phyloP scores from a whole-genome alignment of 35 echinoderm and acorn worm genomes.

The Heliocidaris erythrogramma region DNA sequence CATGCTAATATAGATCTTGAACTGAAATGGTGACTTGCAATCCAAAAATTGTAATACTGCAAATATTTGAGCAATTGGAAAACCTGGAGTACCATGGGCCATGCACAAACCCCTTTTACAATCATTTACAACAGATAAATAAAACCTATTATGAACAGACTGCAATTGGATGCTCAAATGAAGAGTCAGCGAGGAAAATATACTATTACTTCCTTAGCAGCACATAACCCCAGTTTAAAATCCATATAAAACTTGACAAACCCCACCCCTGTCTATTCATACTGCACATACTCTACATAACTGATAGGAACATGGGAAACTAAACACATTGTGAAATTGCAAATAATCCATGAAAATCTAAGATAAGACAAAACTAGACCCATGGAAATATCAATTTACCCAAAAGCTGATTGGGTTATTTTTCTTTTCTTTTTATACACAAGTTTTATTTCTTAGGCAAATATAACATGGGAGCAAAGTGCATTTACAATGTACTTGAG shows the following conservation, averaged over 20 bases:
- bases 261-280: background rate
- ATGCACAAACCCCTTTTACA: background rate
- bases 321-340: slow-evolving; percentile 10
- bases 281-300: background rate
- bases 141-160: background rate
- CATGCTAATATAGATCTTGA: background rate
- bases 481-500: slow-evolving; percentile 12
- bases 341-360: slow-evolving; percentile 28
- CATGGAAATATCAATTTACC: background rate
- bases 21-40: background rate
- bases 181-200: background rate
- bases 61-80: background rate
- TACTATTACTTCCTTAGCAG: background rate
- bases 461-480: slow-evolving; percentile 2
- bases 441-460: background rate
- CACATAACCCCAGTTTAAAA: background rate
- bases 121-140: background rate
- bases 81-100: background rate
- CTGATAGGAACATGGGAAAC: background rate
- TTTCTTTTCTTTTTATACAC: background rate
- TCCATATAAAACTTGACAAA: background rate
- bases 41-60: background rate
- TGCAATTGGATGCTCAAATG: background rate
- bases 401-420: background rate
- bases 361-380: background rate